Percentiles rank a stretch among this genome's conserved stretches.
These are phyloP conservation scores for Agrotis segetum DNA, from an alignment of 2,888 invertebrate species.

Conservation along the genomic window DNA sequence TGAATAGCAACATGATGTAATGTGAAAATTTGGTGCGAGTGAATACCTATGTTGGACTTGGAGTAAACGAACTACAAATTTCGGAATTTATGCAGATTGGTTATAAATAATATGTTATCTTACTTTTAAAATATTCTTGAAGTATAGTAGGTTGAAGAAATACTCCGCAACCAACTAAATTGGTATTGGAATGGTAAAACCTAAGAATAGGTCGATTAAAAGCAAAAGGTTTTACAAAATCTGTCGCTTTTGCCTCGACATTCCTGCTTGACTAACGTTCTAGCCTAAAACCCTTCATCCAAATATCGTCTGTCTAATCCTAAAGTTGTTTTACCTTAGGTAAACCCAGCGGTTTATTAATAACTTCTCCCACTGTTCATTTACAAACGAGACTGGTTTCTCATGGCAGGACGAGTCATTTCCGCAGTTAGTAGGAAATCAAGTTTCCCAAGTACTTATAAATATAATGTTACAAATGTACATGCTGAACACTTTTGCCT, in stretches of 20 bases:
- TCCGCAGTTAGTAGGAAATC: slow-evolving; percentile 36
- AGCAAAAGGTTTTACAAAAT: not conserved
- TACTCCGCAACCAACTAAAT: too few species aligned
- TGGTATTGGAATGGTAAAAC: too few species aligned
- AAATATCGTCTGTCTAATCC: not conserved
- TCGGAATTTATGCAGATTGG: too few species aligned
- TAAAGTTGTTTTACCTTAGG: not conserved
- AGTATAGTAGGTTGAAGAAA: too few species aligned
- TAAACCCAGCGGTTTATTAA: slow-evolving; percentile 5
- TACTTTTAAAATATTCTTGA: too few species aligned
- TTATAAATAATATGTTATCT: too few species aligned
- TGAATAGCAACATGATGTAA: not conserved
- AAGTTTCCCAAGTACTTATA: slow-evolving; percentile 32
- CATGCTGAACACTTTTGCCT: slow-evolving; percentile 4
- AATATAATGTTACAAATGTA: slow-evolving; percentile 21
- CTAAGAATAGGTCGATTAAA: too few species aligned
- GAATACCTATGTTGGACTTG: not conserved
- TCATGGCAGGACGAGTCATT: slow-evolving; percentile 43
- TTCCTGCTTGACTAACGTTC: slow-evolving; percentile 1
- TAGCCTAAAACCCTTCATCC: not conserved
- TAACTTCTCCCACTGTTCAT: slow-evolving; percentile 15
- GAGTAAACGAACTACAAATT: not conserved
- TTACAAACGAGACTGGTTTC: slow-evolving; percentile 39
- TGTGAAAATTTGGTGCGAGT: not conserved
- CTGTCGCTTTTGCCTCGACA: not conserved